These are phyloP conservation scores for Trogon melanurus DNA, from an alignment of 2,113 vertebrate species.

Conservation along the genomic window DNA sequence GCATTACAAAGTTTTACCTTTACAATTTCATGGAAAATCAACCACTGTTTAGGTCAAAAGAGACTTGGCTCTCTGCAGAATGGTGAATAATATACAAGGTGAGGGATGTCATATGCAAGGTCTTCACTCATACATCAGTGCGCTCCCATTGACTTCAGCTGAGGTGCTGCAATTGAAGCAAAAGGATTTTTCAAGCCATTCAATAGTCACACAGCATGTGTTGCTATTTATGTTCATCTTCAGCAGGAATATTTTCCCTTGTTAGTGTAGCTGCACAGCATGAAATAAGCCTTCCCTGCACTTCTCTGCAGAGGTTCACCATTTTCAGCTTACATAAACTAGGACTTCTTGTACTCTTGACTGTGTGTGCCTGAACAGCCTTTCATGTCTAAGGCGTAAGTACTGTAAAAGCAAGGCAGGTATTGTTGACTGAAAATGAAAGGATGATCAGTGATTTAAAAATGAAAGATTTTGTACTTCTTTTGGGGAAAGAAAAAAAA, in stretches of 20 bases:
- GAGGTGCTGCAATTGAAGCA: not conserved
- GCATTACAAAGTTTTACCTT: not conserved
- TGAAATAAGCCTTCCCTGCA: not conserved
- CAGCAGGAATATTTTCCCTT: not conserved
- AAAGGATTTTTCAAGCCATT: not conserved
- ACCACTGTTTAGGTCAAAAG: not conserved
- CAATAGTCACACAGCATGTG: not conserved
- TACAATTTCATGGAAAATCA: not conserved
- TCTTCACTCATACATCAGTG: not conserved
- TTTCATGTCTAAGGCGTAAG: not conserved
- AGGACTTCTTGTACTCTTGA: not conserved
- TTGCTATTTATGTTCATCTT: not conserved
- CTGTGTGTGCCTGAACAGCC: not conserved
- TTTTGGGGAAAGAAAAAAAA: not conserved
- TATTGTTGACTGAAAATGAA: not conserved
- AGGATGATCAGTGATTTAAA: not conserved
- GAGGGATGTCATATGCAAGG: not conserved
- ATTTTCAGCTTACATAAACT: not conserved
- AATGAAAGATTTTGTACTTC: not conserved
- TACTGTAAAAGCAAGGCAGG: not conserved
- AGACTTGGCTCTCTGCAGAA: not conserved
- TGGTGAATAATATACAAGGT: accelerated
- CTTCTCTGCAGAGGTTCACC: not conserved
- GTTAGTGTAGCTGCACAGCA: not conserved
- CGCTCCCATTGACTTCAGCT: not conserved